Conservation (phyloP, 2,888 invertebrate genomes). For the Lepeophtheirus nordmannii region DNA sequence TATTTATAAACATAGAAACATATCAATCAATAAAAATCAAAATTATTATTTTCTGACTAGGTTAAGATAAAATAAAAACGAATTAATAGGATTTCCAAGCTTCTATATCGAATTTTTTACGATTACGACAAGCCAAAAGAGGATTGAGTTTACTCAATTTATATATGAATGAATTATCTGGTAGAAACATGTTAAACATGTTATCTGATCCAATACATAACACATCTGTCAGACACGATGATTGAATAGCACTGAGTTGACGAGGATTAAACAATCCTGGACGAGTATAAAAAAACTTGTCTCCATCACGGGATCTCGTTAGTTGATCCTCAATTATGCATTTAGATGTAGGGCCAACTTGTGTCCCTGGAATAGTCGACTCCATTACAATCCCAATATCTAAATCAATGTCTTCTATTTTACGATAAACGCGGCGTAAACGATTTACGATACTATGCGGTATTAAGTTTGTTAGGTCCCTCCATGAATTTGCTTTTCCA, state of each 20-base stretch:
- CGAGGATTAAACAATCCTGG: neutral
- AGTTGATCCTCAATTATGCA: slow-evolving; percentile 10
- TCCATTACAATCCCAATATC: slow-evolving; percentile 19
- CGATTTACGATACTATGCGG: neutral
- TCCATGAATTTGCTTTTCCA: neutral
- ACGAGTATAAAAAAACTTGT: slow-evolving; percentile 16
- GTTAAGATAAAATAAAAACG: neutral
- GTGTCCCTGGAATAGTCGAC: neutral
- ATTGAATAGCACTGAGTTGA: slow-evolving; percentile 8
- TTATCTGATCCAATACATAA: slow-evolving; percentile 10
- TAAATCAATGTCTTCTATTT: slow-evolving; percentile 23
- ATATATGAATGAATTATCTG: slow-evolving; percentile 4
- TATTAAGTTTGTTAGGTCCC: slow-evolving; percentile 11
- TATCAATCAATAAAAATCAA: no score
- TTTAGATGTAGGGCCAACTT: slow-evolving; percentile 15
- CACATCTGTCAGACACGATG: neutral
- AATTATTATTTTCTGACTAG: neutral
- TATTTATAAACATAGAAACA: no score
- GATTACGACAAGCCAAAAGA: neutral
- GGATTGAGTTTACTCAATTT: neutral
- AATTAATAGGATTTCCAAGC: neutral
- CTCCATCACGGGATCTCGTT: neutral
- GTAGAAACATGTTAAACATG: neutral
- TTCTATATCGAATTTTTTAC: neutral
- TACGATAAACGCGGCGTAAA: neutral